Evolutionary conservation across 53 echinoderm and acorn worm species (phyloP).

Genomic region (Crossaster papposus): DNA sequence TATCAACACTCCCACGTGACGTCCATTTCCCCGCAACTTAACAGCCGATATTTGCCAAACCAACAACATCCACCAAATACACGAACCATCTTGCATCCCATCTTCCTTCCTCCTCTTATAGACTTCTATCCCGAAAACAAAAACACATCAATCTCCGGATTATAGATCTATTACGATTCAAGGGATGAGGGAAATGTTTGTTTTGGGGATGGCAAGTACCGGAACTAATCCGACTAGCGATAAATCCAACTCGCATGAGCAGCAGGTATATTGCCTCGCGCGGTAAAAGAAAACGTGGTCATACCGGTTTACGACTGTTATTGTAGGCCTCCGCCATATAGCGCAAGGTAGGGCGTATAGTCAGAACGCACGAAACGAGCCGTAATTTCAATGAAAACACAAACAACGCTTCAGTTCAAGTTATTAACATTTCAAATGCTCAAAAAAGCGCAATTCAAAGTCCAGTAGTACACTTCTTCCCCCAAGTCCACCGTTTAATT

Average conservation of each 20-base stretch:
- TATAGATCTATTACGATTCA: conserved; percentile 33
- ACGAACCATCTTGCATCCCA: background rate
- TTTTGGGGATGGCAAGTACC: conserved; percentile 25
- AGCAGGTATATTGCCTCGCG: background rate
- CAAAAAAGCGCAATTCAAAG: background rate
- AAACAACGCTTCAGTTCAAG: background rate
- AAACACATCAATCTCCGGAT: background rate
- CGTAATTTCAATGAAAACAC: background rate
- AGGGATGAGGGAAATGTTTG: conserved; percentile 22
- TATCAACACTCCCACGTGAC: conserved; percentile 34
- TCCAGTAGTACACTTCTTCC: background rate
- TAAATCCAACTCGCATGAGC: conserved; percentile 44
- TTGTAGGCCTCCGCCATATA: conserved; percentile 14
- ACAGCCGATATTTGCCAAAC: conserved; percentile 3
- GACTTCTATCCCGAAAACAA: background rate
- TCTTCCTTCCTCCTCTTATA: background rate
- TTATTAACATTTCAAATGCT: background rate
- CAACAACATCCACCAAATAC: conserved; percentile 8
- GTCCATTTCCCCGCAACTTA: background rate
- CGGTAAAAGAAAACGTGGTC: background rate
- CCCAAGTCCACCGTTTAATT: background rate
- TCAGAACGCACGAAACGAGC: background rate
- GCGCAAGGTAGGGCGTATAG: conserved; percentile 22
- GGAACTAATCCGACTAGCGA: conserved; percentile 37
- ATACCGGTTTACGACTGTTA: conserved; percentile 13